Conservation (phyloP, 1,140 invertebrate genomes). For the Meteorus sp. region DNA sequence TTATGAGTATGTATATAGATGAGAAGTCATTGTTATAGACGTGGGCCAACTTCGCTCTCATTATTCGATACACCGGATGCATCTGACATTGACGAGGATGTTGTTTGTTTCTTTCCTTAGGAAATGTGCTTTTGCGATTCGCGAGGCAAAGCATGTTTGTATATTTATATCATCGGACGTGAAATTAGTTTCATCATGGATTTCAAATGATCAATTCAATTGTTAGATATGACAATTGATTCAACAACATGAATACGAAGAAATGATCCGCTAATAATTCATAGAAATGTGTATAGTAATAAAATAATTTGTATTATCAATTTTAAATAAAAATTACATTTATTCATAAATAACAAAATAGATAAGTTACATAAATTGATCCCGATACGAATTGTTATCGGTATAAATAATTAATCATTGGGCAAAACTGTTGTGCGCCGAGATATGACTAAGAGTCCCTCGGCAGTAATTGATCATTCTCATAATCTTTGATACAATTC, state of each 20-base stretch:
- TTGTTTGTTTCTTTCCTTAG: conserved; percentile 7
- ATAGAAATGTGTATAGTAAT: too few relatives aligned
- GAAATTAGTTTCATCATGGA: too few relatives aligned
- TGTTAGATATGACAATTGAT: too few relatives aligned
- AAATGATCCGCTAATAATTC: too few relatives aligned
- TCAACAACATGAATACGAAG: too few relatives aligned
- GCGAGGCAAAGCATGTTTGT: background rate
- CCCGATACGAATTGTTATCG: conserved; percentile 27
- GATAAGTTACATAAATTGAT: conserved; percentile 55
- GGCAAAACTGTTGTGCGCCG: conserved; percentile 46
- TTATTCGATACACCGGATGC: conserved; percentile 51
- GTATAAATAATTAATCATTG: conserved; percentile 53
- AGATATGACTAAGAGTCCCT: conserved; percentile 51
- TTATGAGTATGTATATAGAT: conserved; percentile 25
- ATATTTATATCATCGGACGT: too few relatives aligned
- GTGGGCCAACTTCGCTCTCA: background rate
- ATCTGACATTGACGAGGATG: conserved; percentile 26
- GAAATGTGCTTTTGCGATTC: conserved; percentile 1
- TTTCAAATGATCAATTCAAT: too few relatives aligned
- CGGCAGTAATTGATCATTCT: conserved; percentile 26
- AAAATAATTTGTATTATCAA: background rate
- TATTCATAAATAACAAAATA: conserved; percentile 58
- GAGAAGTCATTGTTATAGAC: conserved; percentile 13
- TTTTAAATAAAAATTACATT: conserved; percentile 46
- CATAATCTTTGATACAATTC: conserved; percentile 12